A percentile compares a stretch with the other conserved stretches of the same genome.
phyloP scores from a whole-genome alignment of 2,888 invertebrate genomes.

The Deilephila porcellus region DNA sequence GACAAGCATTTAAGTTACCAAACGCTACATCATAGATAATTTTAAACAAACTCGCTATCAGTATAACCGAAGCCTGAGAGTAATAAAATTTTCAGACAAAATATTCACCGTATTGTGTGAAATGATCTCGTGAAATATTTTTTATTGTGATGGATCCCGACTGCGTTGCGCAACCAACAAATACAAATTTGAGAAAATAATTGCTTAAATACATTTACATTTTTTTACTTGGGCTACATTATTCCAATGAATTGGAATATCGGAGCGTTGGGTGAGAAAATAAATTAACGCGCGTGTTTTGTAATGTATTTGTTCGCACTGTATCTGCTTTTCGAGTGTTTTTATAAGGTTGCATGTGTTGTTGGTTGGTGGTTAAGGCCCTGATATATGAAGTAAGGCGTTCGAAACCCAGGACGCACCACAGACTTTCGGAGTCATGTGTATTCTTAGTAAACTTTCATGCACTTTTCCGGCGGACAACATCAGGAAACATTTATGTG shows the following conservation, averaged over 20 bases:
- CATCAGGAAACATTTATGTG: too few relatives aligned
- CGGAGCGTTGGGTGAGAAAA: neutral
- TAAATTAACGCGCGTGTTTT: neutral
- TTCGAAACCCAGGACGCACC: too few relatives aligned
- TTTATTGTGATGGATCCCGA: conserved; percentile 17
- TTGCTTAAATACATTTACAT: conserved; percentile 22
- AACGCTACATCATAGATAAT: neutral
- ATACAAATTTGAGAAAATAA: conserved; percentile 1
- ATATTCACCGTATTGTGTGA: conserved; percentile 12
- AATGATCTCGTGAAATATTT: conserved; percentile 16
- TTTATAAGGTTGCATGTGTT: too few relatives aligned
- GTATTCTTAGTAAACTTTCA: too few relatives aligned
- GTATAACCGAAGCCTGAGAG: neutral
- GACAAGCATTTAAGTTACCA: too few relatives aligned
- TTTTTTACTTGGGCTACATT: conserved; percentile 2
- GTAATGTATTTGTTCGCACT: too few relatives aligned
- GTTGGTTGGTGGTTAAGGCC: too few relatives aligned
- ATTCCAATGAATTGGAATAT: neutral
- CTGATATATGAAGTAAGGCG: too few relatives aligned
- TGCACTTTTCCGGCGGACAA: too few relatives aligned
- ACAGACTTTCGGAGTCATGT: too few relatives aligned
- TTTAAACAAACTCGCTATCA: neutral
- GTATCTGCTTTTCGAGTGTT: too few relatives aligned
- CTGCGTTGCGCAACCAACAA: neutral
- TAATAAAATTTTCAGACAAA: conserved; percentile 20